Percentiles rank a stretch among this genome's conserved stretches.
These are phyloP conservation scores for Hyposoter didymator DNA, from an alignment of 2,888 invertebrate genomes.

Conservation along the genomic window DNA sequence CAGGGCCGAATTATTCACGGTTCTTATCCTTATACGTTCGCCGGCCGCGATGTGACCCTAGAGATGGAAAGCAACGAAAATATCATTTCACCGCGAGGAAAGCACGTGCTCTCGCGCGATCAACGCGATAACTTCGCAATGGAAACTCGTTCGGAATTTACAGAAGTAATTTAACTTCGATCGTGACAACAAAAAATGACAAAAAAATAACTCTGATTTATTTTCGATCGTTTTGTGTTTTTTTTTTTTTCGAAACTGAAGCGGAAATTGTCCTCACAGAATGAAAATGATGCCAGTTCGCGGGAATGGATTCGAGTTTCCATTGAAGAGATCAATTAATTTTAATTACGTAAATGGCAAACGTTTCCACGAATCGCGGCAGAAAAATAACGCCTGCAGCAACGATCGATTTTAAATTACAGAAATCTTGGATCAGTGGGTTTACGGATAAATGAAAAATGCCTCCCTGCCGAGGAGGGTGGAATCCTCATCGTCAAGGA, in stretches of 20 bases:
- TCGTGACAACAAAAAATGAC: not conserved
- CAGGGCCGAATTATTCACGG: slow-evolving; percentile 30
- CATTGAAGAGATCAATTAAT: too few species aligned
- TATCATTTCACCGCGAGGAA: not conserved
- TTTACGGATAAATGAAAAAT: not conserved
- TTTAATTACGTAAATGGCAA: not conserved
- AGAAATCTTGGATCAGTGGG: not conserved
- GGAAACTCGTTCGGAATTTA: not conserved
- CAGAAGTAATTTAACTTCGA: not conserved
- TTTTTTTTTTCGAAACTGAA: not conserved
- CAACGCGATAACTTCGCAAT: slow-evolving; percentile 54
- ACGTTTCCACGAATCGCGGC: too few species aligned
- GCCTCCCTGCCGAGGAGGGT: not conserved
- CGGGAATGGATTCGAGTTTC: not conserved
- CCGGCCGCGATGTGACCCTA: slow-evolving; percentile 26
- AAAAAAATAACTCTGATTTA: slow-evolving; percentile 1
- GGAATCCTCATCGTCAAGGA: not conserved
- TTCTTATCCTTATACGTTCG: slow-evolving; percentile 35
- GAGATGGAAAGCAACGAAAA: slow-evolving; percentile 33
- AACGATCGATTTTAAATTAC: not conserved
- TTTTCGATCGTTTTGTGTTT: not conserved
- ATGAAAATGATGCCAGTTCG: too few species aligned
- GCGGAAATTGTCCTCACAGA: too few species aligned
- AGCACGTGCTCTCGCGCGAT: slow-evolving; percentile 51
- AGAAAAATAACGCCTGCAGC: not conserved